Evolutionary conservation across 2,888 invertebrate species (phyloP).

Genomic region (Cephus nigrinus): DNA sequence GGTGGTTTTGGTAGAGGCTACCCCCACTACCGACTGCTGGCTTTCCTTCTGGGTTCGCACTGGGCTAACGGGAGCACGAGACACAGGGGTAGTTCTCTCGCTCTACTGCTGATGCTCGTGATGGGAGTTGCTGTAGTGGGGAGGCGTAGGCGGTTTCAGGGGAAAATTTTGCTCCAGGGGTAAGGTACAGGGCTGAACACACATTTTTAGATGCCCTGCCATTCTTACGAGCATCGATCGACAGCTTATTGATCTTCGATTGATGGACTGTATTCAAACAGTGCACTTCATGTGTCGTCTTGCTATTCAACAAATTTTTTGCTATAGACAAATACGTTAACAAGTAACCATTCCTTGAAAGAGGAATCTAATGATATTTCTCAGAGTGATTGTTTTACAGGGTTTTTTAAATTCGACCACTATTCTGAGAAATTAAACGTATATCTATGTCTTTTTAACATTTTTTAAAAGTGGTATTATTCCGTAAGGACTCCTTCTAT

Average conservation of each 20-base stretch:
- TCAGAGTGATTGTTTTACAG: too few species aligned
- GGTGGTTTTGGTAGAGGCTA: conserved; percentile 26
- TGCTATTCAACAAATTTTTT: not conserved
- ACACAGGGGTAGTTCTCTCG: not conserved
- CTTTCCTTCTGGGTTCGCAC: conserved; percentile 35
- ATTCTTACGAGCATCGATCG: not conserved
- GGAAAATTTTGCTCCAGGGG: not conserved
- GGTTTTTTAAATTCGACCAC: too few species aligned
- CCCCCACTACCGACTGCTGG: conserved; percentile 31
- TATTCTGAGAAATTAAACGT: not conserved
- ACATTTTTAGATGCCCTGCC: not conserved
- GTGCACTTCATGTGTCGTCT: not conserved
- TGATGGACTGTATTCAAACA: not conserved
- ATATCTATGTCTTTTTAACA: not conserved
- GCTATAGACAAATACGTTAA: not conserved
- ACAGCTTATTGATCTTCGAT: not conserved
- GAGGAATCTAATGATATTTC: too few species aligned
- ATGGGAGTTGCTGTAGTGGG: not conserved
- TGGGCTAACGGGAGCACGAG: conserved; percentile 22
- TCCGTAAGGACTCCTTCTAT: not conserved
- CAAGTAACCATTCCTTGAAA: not conserved
- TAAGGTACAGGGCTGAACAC: not conserved
- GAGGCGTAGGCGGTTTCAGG: conserved; percentile 1
- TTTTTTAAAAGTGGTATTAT: not conserved
- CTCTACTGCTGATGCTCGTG: not conserved